Base-by-base conservation (phyloP, 2,797 vertebrate species). In the Decapterus maruadsi region DNA sequence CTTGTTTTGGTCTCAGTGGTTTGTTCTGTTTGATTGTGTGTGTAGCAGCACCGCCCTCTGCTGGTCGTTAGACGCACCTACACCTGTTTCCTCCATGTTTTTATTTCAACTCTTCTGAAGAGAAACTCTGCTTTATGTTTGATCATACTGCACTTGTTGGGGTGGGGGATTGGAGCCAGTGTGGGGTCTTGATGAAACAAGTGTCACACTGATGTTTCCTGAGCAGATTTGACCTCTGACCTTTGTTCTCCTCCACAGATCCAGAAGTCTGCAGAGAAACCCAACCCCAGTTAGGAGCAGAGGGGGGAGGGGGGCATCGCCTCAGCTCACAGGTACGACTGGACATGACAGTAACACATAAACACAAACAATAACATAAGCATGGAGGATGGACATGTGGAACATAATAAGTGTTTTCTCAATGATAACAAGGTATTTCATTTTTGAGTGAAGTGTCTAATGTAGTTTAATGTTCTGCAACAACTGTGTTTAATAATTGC, bases 231-330 rank as follows among this genome's bases (percentile, higher is more conserved):
- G 70, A 82, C n/a, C 0, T 51, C 19, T 1, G 17, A 31, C 40
- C 16, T 84, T 2, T 86, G 75, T 67, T 26, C 42, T 81, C 20
- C 45, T 8, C 40, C 40, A 67, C 84, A 94, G 93, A 89, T 93
- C 12, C 95, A 95, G 82, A 96, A 91, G 86, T 93, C 95, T 78
- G 94, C 93, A 94, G 95, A 95, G 77, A 95, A 70, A 66, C 86
- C 93, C 29, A 93, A 92, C 68, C 91, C 94, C 61, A 95, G 93
- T 90, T 95, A 96, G 89, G 68, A 93, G 62, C 72, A 67, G 82
- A 55, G 22, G 53, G 17, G 67, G 46, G 4, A 31, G 22, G 55
- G 17, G 67, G 43, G n/a, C 34, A 31, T 16, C 68, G 31, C 55
- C 48, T 29, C 55, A 50, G 19, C 80, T 68, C 69, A 70, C 69